phyloP scores from a whole-genome alignment of 2,888 invertebrate genomes.

The Heliconius sara region DNA sequence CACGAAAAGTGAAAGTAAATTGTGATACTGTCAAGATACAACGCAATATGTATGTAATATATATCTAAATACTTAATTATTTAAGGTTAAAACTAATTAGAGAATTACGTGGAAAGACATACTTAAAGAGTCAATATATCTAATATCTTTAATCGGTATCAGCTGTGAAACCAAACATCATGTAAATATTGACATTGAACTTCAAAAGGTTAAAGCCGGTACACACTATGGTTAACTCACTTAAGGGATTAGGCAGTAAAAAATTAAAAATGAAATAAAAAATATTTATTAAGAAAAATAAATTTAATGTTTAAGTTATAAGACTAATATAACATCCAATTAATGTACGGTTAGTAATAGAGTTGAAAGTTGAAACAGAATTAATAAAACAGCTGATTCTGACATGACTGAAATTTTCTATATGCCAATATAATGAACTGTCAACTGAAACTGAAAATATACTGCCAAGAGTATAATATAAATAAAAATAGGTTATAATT shows the following conservation, averaged over 20 bases:
- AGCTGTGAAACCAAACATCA: background rate
- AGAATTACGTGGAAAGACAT: background rate
- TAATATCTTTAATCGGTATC: background rate
- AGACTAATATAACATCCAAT: background rate
- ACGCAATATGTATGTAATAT: background rate
- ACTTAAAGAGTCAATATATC: background rate
- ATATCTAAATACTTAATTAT: background rate
- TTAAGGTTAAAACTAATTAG: background rate
- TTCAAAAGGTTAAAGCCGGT: background rate
- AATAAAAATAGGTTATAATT: slow-evolving; percentile 16
- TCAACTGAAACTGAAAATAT: background rate
- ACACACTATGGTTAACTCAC: background rate
- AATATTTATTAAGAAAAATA: background rate
- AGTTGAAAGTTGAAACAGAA: background rate
- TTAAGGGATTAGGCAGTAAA: background rate
- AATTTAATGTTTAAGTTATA: background rate
- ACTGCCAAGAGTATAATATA: background rate
- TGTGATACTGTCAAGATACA: background rate
- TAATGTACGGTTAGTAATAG: background rate
- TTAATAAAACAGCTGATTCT: slow-evolving; percentile 8
- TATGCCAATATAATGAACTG: background rate
- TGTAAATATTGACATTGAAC: slow-evolving; percentile 19
- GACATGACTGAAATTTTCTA: background rate
- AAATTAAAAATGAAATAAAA: too few relatives aligned
- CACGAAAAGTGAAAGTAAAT: slow-evolving; percentile 41